Evolutionary conservation across 2,113 vertebrate genomes (phyloP), one percentile per base, ranked within the genome.

Genomic region (Sinocyclocheilus anophthalmus): DNA sequence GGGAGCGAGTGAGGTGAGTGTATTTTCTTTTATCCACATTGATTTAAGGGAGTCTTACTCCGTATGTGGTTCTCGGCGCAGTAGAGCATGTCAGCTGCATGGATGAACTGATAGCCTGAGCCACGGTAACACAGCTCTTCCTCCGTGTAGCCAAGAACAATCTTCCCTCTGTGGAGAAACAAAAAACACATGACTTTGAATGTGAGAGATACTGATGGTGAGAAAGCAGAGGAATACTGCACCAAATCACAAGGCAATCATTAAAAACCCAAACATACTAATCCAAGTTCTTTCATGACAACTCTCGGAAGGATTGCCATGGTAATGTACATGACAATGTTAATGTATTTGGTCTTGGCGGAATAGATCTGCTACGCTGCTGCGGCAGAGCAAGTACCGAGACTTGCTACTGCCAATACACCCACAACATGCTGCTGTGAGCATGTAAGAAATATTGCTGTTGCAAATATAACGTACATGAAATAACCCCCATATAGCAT

Each of bases 51-150:
- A 63, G 37, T 20, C 94, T 94, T 92, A 95, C 94, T 94, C 75
- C 93, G 87, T 82, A 95, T 90, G 3, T 95, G 95, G 84, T 93
- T 94, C 87, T 95, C 94, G 2, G 94, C 94, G 12, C 95, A 95
- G 89, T 94, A 88, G 61, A 95, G 75, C 93, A 95, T 94, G 33
- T 95, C 94, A 3, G 93, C 94, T 2, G 94, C 94, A 8, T 95
- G 94, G 88, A 95, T 94, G 89, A 94, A 95, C 90, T 94, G 94
- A 85, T 95, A 95, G 6, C 94, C 94, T 1, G 94, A 93, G 11
- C 94, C 94, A 77, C 92, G 90, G 3, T 93, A 91, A 55, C 92
- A 86, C 26, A 95, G 91, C 22, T 95, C 94, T 13, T 93, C 92
- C 90, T 95, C 94, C 0, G 93, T 94, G 89, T 94, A 95, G 1